phyloP scores from a whole-genome alignment of 2,888 invertebrate species.

The Gandaritis pyraliata region DNA sequence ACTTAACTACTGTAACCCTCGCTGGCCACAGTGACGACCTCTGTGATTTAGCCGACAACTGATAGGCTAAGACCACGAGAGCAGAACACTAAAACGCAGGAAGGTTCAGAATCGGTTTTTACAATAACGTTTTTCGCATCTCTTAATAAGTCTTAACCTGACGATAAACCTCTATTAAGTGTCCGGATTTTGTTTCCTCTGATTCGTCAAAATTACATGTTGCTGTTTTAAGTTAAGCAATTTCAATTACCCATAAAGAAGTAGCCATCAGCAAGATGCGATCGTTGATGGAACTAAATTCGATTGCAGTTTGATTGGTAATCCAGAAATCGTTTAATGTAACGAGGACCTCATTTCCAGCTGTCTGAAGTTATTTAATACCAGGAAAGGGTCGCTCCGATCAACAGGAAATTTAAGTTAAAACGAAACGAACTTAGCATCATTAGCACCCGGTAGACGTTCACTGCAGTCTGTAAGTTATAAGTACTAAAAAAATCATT shows the following conservation, averaged over 20 bases:
- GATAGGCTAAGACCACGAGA: too few relatives aligned
- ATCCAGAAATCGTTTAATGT: conserved; percentile 14
- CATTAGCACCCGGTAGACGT: conserved; percentile 2
- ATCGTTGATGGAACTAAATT: conserved; percentile 5
- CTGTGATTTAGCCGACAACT: too few relatives aligned
- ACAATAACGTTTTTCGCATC: too few relatives aligned
- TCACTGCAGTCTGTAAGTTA: not conserved
- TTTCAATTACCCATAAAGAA: not conserved
- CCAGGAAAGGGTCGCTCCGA: conserved; percentile 20
- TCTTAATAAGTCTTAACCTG: too few relatives aligned
- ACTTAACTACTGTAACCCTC: too few relatives aligned
- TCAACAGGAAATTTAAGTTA: conserved; percentile 27
- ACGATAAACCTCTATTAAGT: too few relatives aligned
- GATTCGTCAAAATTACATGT: too few relatives aligned
- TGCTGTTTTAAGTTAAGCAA: not conserved
- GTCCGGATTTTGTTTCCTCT: too few relatives aligned
- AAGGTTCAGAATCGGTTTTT: too few relatives aligned
- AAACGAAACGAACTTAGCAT: conserved; percentile 4
- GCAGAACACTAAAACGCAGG: too few relatives aligned
- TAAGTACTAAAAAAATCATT: too few relatives aligned
- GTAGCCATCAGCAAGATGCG: not conserved
- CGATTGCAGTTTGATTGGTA: conserved; percentile 14
- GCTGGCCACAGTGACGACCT: too few relatives aligned
- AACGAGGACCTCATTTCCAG: conserved; percentile 15
- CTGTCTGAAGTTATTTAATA: conserved; percentile 19